Conservation (phyloP, 23 tunicate genomes). For the Trididemnum nubilum region DNA sequence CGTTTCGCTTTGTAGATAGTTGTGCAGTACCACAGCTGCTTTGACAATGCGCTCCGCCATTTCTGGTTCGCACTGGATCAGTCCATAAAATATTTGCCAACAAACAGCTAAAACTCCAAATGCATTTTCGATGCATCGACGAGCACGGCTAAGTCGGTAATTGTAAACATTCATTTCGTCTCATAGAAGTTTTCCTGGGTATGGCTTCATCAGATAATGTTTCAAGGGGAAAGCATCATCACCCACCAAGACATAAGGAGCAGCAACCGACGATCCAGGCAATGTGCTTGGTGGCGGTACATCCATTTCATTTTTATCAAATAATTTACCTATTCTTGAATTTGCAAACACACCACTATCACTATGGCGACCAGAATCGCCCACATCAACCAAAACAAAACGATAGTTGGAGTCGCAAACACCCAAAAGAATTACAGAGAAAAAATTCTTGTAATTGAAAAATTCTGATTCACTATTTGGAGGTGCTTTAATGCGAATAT, state of each 20-base stretch:
- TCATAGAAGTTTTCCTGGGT: conserved; percentile 31
- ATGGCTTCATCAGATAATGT: conserved; percentile 41
- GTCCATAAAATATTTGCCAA: conserved; percentile 36
- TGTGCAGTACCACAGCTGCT: conserved; percentile 51
- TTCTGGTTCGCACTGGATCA: conserved; percentile 28
- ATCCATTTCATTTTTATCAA: conserved; percentile 16
- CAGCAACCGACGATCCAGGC: not conserved
- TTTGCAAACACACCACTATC: conserved; percentile 58
- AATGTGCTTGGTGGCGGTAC: conserved; percentile 21
- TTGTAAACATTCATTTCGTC: conserved; percentile 29
- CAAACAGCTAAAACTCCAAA: conserved; percentile 53
- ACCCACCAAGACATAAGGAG: conserved; percentile 39
- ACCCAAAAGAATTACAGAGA: conserved; percentile 40
- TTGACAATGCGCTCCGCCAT: conserved; percentile 27
- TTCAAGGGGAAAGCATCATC: conserved; percentile 70
- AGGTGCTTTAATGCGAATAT: conserved; percentile 42
- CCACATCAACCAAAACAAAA: conserved; percentile 37
- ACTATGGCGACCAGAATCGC: conserved; percentile 41
- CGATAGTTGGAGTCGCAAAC: conserved; percentile 44
- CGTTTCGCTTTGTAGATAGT: conserved; percentile 17
- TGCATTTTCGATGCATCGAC: conserved; percentile 53
- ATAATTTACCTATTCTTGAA: conserved; percentile 24
- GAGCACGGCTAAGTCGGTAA: conserved; percentile 55
- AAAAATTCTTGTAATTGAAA: conserved; percentile 55
- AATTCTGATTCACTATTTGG: conserved; percentile 62